These are phyloP conservation scores for Acleris holmiana DNA, from an alignment of 2,888 invertebrate genomes.

Conservation along the genomic window DNA sequence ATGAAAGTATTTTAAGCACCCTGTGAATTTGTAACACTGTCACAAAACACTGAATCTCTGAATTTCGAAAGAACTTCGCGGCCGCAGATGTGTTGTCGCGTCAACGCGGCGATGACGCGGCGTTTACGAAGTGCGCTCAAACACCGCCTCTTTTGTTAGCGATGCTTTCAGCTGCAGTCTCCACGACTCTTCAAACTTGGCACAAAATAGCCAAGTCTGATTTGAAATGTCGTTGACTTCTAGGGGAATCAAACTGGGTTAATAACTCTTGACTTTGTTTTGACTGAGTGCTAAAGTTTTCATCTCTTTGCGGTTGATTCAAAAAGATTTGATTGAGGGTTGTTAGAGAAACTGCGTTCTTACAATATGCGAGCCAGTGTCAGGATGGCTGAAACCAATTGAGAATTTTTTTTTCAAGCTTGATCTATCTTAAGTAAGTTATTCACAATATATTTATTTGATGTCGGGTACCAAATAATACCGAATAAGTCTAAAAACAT, in stretches of 20 bases:
- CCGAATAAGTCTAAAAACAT: too few species aligned
- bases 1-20: not conserved
- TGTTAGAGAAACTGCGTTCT: not conserved
- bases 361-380: too few species aligned
- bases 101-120: constrained; percentile 44
- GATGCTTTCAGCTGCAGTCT: constrained; percentile 57
- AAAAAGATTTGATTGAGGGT: not conserved
- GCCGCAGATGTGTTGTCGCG: constrained; percentile 50
- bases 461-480: too few species aligned
- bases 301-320: constrained; percentile 17
- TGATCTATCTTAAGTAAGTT: too few species aligned
- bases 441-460: too few species aligned
- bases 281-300: constrained; percentile 22
- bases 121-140: constrained; percentile 56
- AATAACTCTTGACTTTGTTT: constrained; percentile 33
- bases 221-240: constrained; percentile 38
- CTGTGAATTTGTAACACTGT: constrained; percentile 13
- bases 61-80: constrained; percentile 53
- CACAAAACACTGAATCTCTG: constrained; percentile 51
- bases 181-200: constrained; percentile 57
- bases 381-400: too few species aligned
- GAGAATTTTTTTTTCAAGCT: too few species aligned
- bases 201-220: constrained; percentile 45
- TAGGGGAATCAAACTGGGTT: constrained; percentile 40
- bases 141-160: constrained; percentile 63